A percentile compares a stretch with the other conserved stretches of the same genome.
Evolutionary conservation across 2,797 vertebrate species (phyloP).

Genomic region (Mormyrus hasselquistii): DNA sequence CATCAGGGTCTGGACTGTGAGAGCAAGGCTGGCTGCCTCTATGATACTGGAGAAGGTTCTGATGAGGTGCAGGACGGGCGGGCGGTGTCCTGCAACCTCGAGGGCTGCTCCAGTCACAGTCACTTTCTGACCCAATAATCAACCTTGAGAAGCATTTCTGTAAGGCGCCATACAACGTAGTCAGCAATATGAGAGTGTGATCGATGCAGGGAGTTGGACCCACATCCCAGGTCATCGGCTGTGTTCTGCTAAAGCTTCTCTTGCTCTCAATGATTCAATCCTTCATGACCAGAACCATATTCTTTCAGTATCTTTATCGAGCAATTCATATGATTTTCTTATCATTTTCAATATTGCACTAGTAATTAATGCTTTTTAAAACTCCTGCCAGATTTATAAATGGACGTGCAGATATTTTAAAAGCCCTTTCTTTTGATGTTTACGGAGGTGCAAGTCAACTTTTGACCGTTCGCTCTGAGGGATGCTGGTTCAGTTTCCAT

Average conservation of each 20-base stretch:
- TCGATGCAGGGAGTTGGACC: not conserved
- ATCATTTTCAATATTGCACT: not conserved
- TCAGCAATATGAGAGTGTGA: not conserved
- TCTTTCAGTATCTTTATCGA: not conserved
- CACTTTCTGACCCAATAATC: not conserved
- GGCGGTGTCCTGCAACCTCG: not conserved
- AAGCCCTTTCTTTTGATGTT: not conserved
- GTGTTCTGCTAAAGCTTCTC: not conserved
- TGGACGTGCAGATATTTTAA: not conserved
- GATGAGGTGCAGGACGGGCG: not conserved
- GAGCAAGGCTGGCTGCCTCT: not conserved
- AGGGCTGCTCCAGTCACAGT: not conserved
- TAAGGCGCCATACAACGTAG: not conserved
- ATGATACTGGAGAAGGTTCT: not conserved
- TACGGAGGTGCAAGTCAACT: constrained; percentile 12
- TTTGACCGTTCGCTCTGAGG: constrained; percentile 16
- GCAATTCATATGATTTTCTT: not conserved
- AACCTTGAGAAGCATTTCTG: not conserved
- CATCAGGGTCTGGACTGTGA: constrained; percentile 19
- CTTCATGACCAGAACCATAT: not conserved
- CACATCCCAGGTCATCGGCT: not conserved
- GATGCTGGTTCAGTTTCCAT: constrained; percentile 40
- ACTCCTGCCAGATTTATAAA: not conserved
- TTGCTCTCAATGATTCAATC: not conserved
- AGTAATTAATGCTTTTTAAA: not conserved